Evolutionary conservation across 2,888 invertebrate species (phyloP).

Genomic region (Syritta pipiens): DNA sequence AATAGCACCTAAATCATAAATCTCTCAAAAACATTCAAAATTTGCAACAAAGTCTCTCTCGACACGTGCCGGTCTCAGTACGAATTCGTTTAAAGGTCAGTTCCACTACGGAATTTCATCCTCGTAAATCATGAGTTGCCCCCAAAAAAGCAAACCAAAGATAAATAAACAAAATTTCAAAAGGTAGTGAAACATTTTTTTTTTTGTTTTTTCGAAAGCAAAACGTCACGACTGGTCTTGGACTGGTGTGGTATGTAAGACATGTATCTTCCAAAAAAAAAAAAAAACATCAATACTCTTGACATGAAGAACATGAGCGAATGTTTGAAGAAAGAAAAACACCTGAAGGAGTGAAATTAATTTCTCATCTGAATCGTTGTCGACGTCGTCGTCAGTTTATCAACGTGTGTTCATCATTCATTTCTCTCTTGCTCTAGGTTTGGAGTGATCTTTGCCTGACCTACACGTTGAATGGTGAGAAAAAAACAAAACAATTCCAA

Average conservation of each 20-base stretch:
- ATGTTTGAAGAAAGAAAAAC: not conserved
- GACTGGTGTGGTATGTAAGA: constrained; percentile 26
- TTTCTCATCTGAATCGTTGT: constrained; percentile 3
- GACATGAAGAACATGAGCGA: not conserved
- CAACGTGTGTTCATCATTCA: constrained; percentile 4
- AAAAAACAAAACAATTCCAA: not conserved
- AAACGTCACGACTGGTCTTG: constrained; percentile 37
- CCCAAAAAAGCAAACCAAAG: too few species aligned
- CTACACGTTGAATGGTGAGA: not conserved
- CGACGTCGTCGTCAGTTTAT: not conserved
- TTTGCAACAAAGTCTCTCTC: not conserved
- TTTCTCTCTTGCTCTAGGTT: not conserved
- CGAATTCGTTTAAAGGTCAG: constrained; percentile 37
- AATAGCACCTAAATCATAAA: too few species aligned
- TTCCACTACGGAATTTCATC: constrained; percentile 40
- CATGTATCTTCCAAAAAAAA: constrained; percentile 33
- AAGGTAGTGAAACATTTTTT: not conserved
- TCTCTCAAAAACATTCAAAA: not conserved
- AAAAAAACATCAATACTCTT: constrained; percentile 2
- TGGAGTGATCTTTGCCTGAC: constrained; percentile 46
- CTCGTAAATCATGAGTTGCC: constrained; percentile 16
- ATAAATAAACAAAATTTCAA: too few species aligned
- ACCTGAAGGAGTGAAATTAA: constrained; percentile 36
- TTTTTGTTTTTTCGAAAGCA: constrained; percentile 23
- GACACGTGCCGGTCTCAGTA: constrained; percentile 13